Conservation (phyloP, 2,888 invertebrate species). For the Acrocyrtus sp. region DNA sequence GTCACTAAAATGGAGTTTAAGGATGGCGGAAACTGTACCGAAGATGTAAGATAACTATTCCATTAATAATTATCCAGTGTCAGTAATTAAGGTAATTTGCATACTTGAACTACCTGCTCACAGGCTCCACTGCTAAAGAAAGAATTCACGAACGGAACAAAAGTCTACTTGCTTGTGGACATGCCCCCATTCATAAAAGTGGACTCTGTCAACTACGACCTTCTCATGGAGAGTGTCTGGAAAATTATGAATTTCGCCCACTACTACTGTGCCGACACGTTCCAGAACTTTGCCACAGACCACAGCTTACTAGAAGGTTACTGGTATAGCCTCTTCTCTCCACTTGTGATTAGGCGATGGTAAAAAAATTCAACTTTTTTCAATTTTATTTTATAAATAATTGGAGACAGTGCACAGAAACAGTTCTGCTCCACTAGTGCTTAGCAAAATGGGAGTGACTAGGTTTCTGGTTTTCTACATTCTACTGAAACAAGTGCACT, state of each 20-base stretch:
- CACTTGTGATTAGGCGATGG: constrained; percentile 47
- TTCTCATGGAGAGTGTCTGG: constrained; percentile 55
- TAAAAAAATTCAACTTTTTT: constrained; percentile 10
- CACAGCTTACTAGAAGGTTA: constrained; percentile 43
- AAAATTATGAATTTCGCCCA: constrained; percentile 58
- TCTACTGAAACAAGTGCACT: too few species aligned
- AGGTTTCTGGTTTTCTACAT: too few species aligned
- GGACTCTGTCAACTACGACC: constrained; percentile 49
- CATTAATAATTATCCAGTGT: neutral
- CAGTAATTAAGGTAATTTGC: neutral
- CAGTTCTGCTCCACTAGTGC: neutral
- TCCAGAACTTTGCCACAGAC: constrained; percentile 40
- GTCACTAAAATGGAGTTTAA: constrained; percentile 40
- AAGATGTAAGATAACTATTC: constrained; percentile 34
- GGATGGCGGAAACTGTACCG: constrained; percentile 33
- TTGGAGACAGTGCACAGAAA: neutral
- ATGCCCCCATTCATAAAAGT: constrained; percentile 51
- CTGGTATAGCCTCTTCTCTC: constrained; percentile 46
- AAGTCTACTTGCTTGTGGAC: constrained; percentile 33
- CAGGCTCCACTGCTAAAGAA: constrained; percentile 44
- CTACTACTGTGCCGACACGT: constrained; percentile 56
- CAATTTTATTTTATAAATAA: neutral
- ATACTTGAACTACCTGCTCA: neutral
- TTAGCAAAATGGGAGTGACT: too few species aligned
- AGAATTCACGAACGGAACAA: constrained; percentile 23